Base-by-base conservation (phyloP, 2,113 vertebrate species). In the Garra rufa region DNA sequence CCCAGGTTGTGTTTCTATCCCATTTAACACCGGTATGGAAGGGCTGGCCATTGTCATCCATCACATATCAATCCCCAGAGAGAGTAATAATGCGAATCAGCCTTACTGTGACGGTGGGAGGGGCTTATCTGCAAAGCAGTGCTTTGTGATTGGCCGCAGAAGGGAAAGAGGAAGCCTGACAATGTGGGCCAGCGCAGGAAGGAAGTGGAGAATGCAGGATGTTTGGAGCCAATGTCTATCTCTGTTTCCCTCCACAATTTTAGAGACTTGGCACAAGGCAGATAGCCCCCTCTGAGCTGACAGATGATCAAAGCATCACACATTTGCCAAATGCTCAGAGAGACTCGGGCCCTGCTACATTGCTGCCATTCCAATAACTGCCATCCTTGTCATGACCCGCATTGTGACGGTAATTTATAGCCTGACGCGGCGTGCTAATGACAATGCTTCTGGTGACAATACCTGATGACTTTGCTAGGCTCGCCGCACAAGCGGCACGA, bases 251-350 rank as follows among this genome's bases (percentile, higher is more conserved):
- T 84, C 71, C 79, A 59, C 81, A 87, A 85, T 88, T 84, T 88
- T 85, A 67, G 88, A 86, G 86, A 87, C 87, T 83, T 87, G 91
- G 90, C 90, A 87, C 84, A 41, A 24, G 59, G 7, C 77, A 70
- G 70, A 82, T 67, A 13, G 43, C 75, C 61, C 84, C 89, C 82
- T 71, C 85, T 52, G 87, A 74, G 85, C 80, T 80, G 85, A 87
- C 89, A 91, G 86, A 89, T 90, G 90, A 91, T 89, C 89, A 88
- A 83, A 88, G 81, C 86, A 55, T 34, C 41, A 77, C 69, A 78
- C 80, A 85, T 76, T 76, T 83, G 61, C 57, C 19, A 82, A 80
- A 81, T 85, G 75, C 67, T 85, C 76, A 74, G 3, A 21, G 81
- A 83, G 89, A 76, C 52, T 46, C 0, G 3, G 71, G 34, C 82